Evolutionary conservation across 2,888 invertebrate species (phyloP).

Genomic region (Candidula unifasciata): DNA sequence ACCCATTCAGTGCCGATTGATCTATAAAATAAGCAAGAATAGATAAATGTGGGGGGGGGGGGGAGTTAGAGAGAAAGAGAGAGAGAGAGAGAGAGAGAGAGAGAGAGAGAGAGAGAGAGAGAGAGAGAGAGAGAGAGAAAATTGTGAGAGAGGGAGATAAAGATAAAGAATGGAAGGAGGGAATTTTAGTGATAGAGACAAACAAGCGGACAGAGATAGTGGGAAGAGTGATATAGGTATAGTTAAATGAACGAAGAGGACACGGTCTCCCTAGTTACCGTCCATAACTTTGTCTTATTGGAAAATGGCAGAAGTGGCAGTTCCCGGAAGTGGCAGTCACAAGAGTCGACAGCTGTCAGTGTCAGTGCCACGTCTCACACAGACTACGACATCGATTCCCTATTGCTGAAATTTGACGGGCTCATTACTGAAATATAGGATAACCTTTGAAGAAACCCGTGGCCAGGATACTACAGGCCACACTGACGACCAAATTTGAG

Average conservation of each 20-base stretch:
- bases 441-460: conserved; percentile 13
- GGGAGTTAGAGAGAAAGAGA: no score
- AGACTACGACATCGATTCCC: conserved; percentile 11
- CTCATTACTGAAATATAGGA: neutral
- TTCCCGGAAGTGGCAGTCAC: conserved; percentile 4
- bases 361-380: conserved; percentile 1
- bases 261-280: neutral
- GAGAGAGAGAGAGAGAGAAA: neutral
- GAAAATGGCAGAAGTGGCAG: conserved; percentile 24
- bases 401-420: conserved; percentile 14
- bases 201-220: neutral
- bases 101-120: no score
- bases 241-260: neutral
- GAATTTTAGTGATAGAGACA: neutral
- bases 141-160: neutral
- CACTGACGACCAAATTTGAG: neutral
- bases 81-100: no score
- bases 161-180: neutral
- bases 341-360: conserved; percentile 14
- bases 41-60: no score
- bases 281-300: neutral
- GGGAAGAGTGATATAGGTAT: neutral
- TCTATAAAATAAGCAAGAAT: no score
- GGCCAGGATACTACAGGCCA: neutral
- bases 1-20: no score